phyloP scores from a whole-genome alignment of 2,113 vertebrate species.

The Zosterops borbonicus region DNA sequence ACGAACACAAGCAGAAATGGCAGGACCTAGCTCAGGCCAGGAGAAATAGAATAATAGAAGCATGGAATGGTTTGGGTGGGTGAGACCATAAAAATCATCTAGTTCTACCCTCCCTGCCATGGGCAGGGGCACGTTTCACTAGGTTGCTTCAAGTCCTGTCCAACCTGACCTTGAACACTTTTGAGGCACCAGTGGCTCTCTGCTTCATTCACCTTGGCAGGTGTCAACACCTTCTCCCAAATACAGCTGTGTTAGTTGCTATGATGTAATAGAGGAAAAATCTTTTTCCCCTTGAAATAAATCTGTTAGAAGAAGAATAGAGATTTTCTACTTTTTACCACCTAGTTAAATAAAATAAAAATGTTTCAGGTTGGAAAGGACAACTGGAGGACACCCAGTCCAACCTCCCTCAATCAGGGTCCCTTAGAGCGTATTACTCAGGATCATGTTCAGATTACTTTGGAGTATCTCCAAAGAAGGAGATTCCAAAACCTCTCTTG shows the following conservation, averaged over 20 bases:
- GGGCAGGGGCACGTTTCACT: neutral
- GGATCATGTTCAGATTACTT: neutral
- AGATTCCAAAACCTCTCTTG: neutral
- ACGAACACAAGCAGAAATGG: neutral
- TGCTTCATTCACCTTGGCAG: neutral
- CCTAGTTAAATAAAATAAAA: neutral
- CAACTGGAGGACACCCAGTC: neutral
- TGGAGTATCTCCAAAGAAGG: neutral
- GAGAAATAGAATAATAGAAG: neutral
- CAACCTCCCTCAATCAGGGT: neutral
- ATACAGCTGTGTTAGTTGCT: neutral
- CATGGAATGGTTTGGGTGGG: neutral
- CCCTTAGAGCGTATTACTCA: neutral
- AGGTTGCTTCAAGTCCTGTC: neutral
- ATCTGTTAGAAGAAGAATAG: neutral
- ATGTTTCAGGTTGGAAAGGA: neutral
- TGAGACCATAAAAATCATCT: neutral
- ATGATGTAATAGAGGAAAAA: neutral
- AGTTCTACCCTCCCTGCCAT: neutral
- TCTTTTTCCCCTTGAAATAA: neutral
- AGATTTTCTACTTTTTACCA: neutral
- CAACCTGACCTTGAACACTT: neutral
- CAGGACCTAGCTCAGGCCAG: neutral
- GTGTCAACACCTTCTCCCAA: neutral
- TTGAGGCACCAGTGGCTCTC: neutral